These are phyloP conservation scores for Anastrepha obliqua DNA, from an alignment of 1,140 invertebrate genomes.

Conservation along the genomic window DNA sequence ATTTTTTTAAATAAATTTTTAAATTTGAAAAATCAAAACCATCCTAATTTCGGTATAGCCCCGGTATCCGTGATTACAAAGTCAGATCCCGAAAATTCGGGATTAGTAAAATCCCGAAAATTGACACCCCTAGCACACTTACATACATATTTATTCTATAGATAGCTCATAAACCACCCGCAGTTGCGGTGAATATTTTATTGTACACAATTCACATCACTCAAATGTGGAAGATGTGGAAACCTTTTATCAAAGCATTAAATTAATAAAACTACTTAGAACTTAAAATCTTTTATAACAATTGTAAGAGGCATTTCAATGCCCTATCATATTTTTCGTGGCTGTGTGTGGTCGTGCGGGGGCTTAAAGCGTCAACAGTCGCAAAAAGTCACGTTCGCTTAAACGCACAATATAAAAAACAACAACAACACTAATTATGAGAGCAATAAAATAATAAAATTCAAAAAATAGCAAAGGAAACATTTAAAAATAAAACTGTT, in stretches of 20 bases:
- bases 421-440: conserved; percentile 11
- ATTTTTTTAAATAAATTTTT: too few species aligned
- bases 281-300: conserved; percentile 12
- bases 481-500: neutral
- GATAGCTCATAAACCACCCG: conserved; percentile 26
- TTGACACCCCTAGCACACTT: too few species aligned
- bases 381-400: conserved; percentile 40
- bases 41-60: too few species aligned
- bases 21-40: too few species aligned
- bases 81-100: too few species aligned
- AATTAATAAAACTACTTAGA: conserved; percentile 30
- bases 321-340: neutral
- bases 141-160: neutral
- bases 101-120: too few species aligned
- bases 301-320: neutral
- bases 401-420: neutral
- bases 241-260: conserved; percentile 47
- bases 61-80: too few species aligned
- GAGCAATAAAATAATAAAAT: conserved; percentile 40
- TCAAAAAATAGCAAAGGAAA: neutral
- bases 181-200: conserved; percentile 5
- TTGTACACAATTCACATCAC: neutral
- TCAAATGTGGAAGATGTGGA: neutral
- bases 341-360: conserved; percentile 29
- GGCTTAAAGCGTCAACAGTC: neutral